Conservation (phyloP, 2,797 vertebrate species). For the Mormyrops boulengeri region DNA sequence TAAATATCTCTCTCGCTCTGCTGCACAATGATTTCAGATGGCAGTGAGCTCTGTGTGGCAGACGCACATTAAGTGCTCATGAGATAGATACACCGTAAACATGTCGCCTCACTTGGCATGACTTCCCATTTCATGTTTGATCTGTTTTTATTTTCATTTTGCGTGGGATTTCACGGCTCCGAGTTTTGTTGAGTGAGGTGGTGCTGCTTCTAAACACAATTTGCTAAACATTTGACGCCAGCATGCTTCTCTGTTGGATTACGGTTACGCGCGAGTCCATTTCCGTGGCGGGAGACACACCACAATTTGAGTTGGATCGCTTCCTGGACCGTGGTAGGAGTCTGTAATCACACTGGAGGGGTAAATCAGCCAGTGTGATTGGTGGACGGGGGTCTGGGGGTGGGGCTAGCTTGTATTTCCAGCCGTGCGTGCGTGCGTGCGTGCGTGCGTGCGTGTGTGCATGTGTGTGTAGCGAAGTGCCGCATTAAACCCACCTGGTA, state of each 20-base stretch:
- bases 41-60: not conserved
- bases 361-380: constrained; percentile 41
- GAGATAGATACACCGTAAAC: not conserved
- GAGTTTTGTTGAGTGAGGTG: not conserved
- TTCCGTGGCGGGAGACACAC: constrained; percentile 44
- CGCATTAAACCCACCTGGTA: constrained; percentile 40
- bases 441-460: too few relatives aligned
- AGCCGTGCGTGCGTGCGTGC: not conserved
- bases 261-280: constrained; percentile 33
- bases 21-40: not conserved
- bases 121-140: not conserved
- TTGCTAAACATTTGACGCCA: not conserved
- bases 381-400: constrained; percentile 35
- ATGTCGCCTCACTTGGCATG: not conserved
- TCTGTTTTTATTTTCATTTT: not conserved
- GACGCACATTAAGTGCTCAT: not conserved
- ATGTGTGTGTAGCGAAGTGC: not conserved
- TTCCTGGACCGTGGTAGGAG: constrained; percentile 48
- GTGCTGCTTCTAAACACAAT: not conserved
- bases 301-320: constrained; percentile 47
- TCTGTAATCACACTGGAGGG: constrained; percentile 49
- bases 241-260: constrained; percentile 31
- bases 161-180: not conserved
- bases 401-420: constrained; percentile 28
- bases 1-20: not conserved